Base-by-base conservation (phyloP, 2,888 invertebrate species). In the Lasioglossum figueresi region DNA sequence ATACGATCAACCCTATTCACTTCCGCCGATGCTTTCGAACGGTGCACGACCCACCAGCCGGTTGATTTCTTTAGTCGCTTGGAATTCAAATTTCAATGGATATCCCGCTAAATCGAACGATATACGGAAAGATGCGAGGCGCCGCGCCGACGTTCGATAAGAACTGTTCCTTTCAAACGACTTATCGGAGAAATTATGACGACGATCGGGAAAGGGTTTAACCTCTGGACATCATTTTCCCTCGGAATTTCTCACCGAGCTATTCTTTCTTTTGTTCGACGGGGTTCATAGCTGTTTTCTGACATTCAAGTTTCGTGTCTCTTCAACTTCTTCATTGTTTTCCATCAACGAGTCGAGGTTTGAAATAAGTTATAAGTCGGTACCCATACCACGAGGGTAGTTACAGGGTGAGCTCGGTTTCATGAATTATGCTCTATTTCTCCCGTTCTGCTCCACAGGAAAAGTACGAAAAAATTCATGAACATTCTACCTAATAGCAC, bases 51-150 rank as follows among this genome's bases (percentile, higher is more conserved):
- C 19, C 8, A 8, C 19, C 79, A 40, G 63, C 68, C n/a, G 43
- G 76, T 85, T 83, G 79, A 84, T 88, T 81, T 59, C 79, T 88
- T 84, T 83, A 80, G 63, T 72, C 82, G 76, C 80, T 84, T 77
- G 76, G 82, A 84, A 82, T 81, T 82, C 88, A 70, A 82, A 80
- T 86, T 86, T 84, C 84, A 84, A 86, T 86, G 48, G 84, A 52
- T 52, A 59, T 43, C 59, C 59, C 19, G 73, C 63, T 56, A 74
- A 85, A 85, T 84, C 75, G 84, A 81, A 45, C 72, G 72, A 76
- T 78, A 48, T 71, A 56, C 48, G 68, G 37, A 37, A 52, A 71
- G 31, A 59, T 19, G 52, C 71, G 45, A 71, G 40, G 75, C 31
- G 59, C 76, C 48, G 48, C 48, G 48, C 48, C 48, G 72, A 72